phyloP scores from a whole-genome alignment of 1,140 invertebrate species.

The Trachymyrmex cornetzi region DNA sequence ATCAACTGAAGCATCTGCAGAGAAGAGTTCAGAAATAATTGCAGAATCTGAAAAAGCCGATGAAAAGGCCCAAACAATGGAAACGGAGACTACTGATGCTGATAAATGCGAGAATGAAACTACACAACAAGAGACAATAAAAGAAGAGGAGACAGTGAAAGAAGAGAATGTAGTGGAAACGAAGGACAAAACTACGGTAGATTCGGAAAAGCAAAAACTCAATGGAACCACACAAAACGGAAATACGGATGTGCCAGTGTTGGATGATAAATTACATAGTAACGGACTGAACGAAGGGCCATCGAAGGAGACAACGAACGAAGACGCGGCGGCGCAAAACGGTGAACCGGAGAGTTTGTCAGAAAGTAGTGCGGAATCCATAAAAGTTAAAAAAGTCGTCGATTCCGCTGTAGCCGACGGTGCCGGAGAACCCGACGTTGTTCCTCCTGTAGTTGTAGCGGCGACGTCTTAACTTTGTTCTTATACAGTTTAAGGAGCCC shows the following conservation, averaged over 20 bases:
- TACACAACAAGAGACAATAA: slow-evolving; percentile 63
- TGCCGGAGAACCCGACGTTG: slow-evolving; percentile 83
- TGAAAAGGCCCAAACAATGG: slow-evolving; percentile 59
- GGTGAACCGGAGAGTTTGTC: slow-evolving; percentile 80
- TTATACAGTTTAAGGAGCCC: slow-evolving; percentile 80
- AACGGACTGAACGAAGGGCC: slow-evolving; percentile 80
- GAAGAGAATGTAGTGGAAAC: slow-evolving; percentile 64
- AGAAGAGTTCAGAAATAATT: slow-evolving; percentile 53
- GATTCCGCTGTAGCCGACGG: slow-evolving; percentile 82
- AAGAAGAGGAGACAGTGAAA: slow-evolving; percentile 66
- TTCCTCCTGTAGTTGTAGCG: slow-evolving; percentile 83
- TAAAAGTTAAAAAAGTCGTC: slow-evolving; percentile 84
- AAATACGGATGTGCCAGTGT: slow-evolving; percentile 68
- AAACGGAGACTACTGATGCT: slow-evolving; percentile 47
- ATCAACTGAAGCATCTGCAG: slow-evolving; percentile 19
- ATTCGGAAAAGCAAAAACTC: slow-evolving; percentile 75
- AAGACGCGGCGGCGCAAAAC: slow-evolving; percentile 78
- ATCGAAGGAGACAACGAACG: slow-evolving; percentile 73
- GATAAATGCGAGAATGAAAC: slow-evolving; percentile 64
- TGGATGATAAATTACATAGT: slow-evolving; percentile 78
- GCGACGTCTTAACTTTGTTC: slow-evolving; percentile 85
- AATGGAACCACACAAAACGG: slow-evolving; percentile 79
- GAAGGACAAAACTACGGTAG: slow-evolving; percentile 70
- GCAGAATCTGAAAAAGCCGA: slow-evolving; percentile 63
- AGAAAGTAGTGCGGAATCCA: slow-evolving; percentile 79